phyloP scores from a whole-genome alignment of 2,888 invertebrate species.

The Cerceris rybyensis region DNA sequence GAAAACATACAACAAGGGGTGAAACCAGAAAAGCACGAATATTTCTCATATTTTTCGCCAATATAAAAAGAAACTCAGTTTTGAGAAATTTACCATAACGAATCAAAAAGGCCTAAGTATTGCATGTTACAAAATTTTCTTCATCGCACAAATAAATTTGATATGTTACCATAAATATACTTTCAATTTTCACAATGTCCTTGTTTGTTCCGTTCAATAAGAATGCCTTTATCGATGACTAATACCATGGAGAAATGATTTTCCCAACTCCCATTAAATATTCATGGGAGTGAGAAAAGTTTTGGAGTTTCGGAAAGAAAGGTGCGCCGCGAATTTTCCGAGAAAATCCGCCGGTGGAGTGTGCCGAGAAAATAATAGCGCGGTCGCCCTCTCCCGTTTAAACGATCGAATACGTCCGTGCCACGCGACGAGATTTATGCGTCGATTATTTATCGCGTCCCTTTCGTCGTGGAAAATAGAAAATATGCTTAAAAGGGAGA shows the following conservation, averaged over 20 bases:
- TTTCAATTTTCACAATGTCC: no score
- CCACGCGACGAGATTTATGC: slow-evolving; percentile 71
- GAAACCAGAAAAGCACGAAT: no score
- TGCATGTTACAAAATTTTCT: no score
- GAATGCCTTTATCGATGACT: not conserved
- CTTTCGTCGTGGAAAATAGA: slow-evolving; percentile 68
- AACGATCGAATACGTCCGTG: slow-evolving; percentile 71
- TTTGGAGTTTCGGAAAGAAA: slow-evolving; percentile 42
- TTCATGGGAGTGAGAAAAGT: slow-evolving; percentile 39
- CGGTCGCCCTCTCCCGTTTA: slow-evolving; percentile 59
- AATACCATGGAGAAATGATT: not conserved
- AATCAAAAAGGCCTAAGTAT: no score
- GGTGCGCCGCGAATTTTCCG: slow-evolving; percentile 28
- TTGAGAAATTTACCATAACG: no score
- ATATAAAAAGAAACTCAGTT: no score
- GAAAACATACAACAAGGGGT: no score
- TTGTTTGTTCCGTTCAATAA: no score
- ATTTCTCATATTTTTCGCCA: no score
- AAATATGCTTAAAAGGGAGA: slow-evolving; percentile 66
- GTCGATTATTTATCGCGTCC: slow-evolving; percentile 69
- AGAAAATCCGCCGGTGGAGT: slow-evolving; percentile 46
- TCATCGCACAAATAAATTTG: no score
- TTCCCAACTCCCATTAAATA: slow-evolving; percentile 24
- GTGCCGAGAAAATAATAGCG: slow-evolving; percentile 61
- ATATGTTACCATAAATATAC: no score